Evolutionary conservation across 2,797 vertebrate genomes (phyloP), one percentile per base, ranked within the genome.

Genomic region (Clarias platycephalus): DNA sequence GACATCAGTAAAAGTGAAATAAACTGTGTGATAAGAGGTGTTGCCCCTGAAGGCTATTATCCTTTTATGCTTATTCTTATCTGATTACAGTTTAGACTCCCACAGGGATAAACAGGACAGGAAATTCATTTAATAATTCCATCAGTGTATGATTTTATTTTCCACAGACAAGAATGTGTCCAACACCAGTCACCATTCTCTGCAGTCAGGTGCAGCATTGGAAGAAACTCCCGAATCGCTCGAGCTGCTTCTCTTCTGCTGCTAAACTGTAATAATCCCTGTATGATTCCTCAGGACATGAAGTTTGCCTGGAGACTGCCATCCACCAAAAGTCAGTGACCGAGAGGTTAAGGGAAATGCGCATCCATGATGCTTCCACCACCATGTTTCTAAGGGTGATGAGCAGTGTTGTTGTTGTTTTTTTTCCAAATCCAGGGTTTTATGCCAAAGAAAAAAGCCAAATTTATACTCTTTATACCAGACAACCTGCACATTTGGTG

Each of bases 21-120:
- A 71, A 70, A 20, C 9, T 7, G 34, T 24, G 34, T 0, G 24
- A n/a, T 49, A 72, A 72, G 24, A 72, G 22, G 24, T 72, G 24
- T 16, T 49, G 70, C 70, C 70, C 70, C 3, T 71, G 22, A 71
- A n/a, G 37, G 68, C 12, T 15, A n/a, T n/a, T n/a, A 44, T 44
- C 5, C 13, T 44, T 44, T 37, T 28, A 34, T 16, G 66, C 66
- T 20, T 67, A 20, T 16, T 67, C 31, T 13, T 24, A 20, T 75
- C 53, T 62, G 64, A 79, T 79, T 79, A 67, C 31, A 28, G 37
- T 71, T 70, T 60, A 70, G 24, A 55, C 13, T 10, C 37, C n/a
- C 3, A 28, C n/a, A 16, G 34, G 15, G 2, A 74, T 74, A n/a
- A 71, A 44, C 64, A 78, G 40, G 74, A 71, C 20, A 1, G 37